Conservation (phyloP, 2,888 invertebrate genomes). For the Protonemura montana region DNA sequence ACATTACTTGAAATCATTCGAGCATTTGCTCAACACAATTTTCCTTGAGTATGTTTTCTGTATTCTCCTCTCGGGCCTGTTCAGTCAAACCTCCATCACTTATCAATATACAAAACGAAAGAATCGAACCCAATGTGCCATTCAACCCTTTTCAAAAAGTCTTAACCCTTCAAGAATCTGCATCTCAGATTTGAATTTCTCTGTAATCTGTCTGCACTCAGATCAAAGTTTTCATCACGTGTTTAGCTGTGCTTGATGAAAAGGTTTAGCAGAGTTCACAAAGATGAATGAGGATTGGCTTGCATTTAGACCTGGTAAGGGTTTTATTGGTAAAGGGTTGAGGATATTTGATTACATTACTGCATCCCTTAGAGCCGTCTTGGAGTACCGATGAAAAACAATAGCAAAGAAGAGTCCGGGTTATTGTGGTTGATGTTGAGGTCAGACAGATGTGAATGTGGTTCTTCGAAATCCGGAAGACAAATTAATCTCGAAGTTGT, state of each 20-base stretch:
- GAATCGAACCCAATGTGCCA: neutral
- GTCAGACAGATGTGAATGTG: neutral
- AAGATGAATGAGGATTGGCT: neutral
- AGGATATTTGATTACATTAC: constrained; percentile 35
- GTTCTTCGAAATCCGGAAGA: neutral
- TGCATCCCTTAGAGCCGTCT: constrained; percentile 27
- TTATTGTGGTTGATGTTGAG: neutral
- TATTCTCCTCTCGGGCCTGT: neutral
- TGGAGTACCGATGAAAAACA: neutral
- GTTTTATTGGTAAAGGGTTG: constrained; percentile 31
- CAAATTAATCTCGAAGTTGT: too few relatives aligned
- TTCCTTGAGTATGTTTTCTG: neutral
- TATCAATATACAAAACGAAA: neutral
- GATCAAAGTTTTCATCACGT: neutral
- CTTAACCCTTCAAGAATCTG: constrained; percentile 29
- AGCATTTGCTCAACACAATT: neutral
- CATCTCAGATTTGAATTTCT: constrained; percentile 26
- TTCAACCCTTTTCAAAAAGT: neutral
- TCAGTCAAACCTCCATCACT: neutral
- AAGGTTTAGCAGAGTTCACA: neutral
- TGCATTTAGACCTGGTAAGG: neutral
- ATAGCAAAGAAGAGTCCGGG: neutral
- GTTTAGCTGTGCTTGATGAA: neutral
- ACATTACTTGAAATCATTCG: neutral
- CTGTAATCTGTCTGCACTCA: neutral